Percentiles rank a stretch among this genome's conserved stretches.
phyloP scores from a whole-genome alignment of 2,888 invertebrate species.

The Trichogramma evanescens region DNA sequence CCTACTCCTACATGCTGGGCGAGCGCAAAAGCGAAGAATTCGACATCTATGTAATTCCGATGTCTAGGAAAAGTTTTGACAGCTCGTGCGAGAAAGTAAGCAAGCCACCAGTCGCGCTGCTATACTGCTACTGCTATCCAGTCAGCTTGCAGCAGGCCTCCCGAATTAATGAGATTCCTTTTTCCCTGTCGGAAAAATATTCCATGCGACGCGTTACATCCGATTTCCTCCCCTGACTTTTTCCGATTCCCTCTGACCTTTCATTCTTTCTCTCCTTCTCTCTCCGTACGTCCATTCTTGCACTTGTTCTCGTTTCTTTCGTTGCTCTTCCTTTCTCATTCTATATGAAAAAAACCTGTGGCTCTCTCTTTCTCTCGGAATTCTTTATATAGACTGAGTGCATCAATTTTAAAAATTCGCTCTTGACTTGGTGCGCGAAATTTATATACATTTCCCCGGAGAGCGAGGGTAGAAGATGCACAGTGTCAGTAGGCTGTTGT shows the following conservation, averaged over 20 bases:
- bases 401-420: constrained; percentile 5
- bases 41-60: constrained; percentile 27
- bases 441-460: constrained; percentile 2
- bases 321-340: neutral
- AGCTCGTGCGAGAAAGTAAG: constrained; percentile 22
- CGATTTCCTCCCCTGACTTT: constrained; percentile 1
- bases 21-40: constrained; percentile 25
- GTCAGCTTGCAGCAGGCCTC: constrained; percentile 13
- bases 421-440: neutral
- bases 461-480: neutral
- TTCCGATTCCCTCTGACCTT: neutral
- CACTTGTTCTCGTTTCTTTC: too few species aligned
- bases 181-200: constrained; percentile 38
- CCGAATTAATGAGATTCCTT: constrained; percentile 43
- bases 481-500: too few species aligned
- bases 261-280: too few species aligned
- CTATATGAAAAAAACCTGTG: neutral
- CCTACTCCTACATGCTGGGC: neutral
- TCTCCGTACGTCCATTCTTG: too few species aligned
- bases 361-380: neutral
- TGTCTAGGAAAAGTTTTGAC: constrained; percentile 37
- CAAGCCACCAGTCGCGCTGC: too few species aligned
- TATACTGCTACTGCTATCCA: too few species aligned
- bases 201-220: constrained; percentile 25
- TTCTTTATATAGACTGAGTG: neutral